Base-by-base conservation (phyloP, 2,797 vertebrate genomes). In the Esox masquinongy region DNA sequence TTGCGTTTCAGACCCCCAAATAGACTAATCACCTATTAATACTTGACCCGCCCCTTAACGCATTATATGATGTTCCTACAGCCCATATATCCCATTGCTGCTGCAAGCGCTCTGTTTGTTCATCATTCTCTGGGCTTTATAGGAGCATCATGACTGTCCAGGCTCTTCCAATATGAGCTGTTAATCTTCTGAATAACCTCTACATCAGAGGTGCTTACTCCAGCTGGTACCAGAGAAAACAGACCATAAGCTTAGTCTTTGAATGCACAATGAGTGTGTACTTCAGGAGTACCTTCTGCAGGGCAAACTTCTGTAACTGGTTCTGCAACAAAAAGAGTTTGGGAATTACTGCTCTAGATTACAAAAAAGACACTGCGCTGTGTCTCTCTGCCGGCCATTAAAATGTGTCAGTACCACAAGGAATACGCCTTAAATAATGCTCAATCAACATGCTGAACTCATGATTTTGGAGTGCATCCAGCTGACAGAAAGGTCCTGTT, bases 1-100 rank as follows among this genome's bases (percentile, higher is more conserved):
- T 22, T 24, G n/a, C n/a, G 53, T 56, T 29, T 53, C 24, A 69
- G n/a, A 29, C 34, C 66, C 24, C 6, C 70, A 80, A 77, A 80
- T 76, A 77, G 77, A 51, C 36, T 39, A n/a, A 19, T 64, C 22
- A 29, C 53, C 73, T 74, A 79, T 79, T 77, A 74, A 79, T 84
- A 81, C 47, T 2, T 53, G 66, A 74, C 26, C 15, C 43, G 68
- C 49, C n/a, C 36, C 70, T 16, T 22, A 19, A 22, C 19, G 19
- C 22, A 3, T 24, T 61, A 22, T 61, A 61, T 24, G n/a, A 26
- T 61, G 56, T 26, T 19, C 56, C n/a, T 61, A 24, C 56, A 61
- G 11, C 56, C 22, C 56, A 61, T 61, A 22, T n/a, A 61, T 26
- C 56, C 56, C 22, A 61, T 24, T 26, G 56, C 56, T 26, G 11